Percentiles rank a stretch among this genome's conserved stretches.
phyloP scores from a whole-genome alignment of 1,140 invertebrate species.

The Anastrepha obliqua region DNA sequence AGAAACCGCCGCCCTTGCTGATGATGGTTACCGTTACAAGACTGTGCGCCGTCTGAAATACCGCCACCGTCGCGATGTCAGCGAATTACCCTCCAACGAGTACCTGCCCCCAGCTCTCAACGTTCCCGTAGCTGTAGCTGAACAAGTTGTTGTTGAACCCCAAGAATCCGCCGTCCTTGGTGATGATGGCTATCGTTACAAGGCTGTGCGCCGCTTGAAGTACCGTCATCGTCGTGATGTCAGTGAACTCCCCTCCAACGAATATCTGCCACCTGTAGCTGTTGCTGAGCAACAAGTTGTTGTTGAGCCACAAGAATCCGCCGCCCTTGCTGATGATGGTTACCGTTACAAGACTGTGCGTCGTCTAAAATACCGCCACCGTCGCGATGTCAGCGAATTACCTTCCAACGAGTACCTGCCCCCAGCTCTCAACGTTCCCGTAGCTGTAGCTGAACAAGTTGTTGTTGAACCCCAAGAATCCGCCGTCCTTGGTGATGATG shows the following conservation, averaged over 20 bases:
- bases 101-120: constrained; percentile 65
- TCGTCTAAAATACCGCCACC: constrained; percentile 62
- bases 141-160: constrained; percentile 52
- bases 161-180: constrained; percentile 42
- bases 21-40: constrained; percentile 66
- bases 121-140: constrained; percentile 55
- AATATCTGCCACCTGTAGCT: constrained; percentile 1
- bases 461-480: constrained; percentile 53
- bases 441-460: constrained; percentile 49
- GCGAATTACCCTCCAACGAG: constrained; percentile 61
- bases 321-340: constrained; percentile 60
- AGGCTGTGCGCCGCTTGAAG: background rate
- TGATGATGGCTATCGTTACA: constrained; percentile 66
- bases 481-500: constrained; percentile 60
- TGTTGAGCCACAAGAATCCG: constrained; percentile 57
- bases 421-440: constrained; percentile 59
- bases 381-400: constrained; percentile 66
- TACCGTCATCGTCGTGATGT: too few species aligned
- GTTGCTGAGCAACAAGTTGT: background rate
- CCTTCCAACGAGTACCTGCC: constrained; percentile 65
- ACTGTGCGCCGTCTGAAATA: constrained; percentile 61
- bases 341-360: constrained; percentile 64
- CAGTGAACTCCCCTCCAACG: too few species aligned
- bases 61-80: constrained; percentile 66
- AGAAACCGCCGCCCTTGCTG: constrained; percentile 55